These are phyloP conservation scores for Cynaeus angustus DNA, from an alignment of 2,888 invertebrate species.

Conservation along the genomic window DNA sequence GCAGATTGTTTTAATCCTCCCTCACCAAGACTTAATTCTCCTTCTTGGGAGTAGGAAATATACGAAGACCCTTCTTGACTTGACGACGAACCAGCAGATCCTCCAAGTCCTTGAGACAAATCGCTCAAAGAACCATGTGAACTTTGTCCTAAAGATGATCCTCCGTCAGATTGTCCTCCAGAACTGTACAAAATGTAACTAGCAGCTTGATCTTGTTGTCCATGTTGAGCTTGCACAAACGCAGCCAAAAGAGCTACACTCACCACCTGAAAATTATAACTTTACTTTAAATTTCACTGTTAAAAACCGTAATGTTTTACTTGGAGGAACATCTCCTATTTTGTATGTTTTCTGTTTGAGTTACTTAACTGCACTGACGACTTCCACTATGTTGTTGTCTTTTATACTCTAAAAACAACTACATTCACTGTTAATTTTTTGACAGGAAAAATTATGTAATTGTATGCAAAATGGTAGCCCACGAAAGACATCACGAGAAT, in stretches of 20 bases:
- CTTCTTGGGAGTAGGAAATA: not conserved
- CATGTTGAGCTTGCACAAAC: not conserved
- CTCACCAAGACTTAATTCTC: not conserved
- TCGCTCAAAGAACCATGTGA: not conserved
- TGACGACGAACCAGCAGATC: not conserved
- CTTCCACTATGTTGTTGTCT: not conserved
- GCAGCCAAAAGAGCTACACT: constrained; percentile 7
- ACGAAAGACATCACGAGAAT: not conserved
- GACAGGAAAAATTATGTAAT: constrained; percentile 4
- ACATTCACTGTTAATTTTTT: constrained; percentile 15
- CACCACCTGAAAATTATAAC: constrained; percentile 10
- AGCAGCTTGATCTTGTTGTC: constrained; percentile 3
- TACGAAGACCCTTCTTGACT: constrained; percentile 2
- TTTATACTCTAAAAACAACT: constrained; percentile 11
- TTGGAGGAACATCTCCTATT: constrained; percentile 5
- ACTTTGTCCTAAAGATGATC: constrained; percentile 3
- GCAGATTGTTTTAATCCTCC: too few relatives aligned
- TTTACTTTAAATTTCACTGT: not conserved
- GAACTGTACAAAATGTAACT: constrained; percentile 3
- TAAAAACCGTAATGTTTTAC: constrained; percentile 11
- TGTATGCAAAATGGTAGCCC: not conserved
- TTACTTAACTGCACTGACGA: constrained; percentile 2
- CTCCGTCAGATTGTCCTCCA: not conserved
- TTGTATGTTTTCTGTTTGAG: not conserved
- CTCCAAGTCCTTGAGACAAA: not conserved